These are phyloP conservation scores for Tetanocera ferruginea DNA, from an alignment of 2,888 invertebrate genomes.

Conservation along the genomic window DNA sequence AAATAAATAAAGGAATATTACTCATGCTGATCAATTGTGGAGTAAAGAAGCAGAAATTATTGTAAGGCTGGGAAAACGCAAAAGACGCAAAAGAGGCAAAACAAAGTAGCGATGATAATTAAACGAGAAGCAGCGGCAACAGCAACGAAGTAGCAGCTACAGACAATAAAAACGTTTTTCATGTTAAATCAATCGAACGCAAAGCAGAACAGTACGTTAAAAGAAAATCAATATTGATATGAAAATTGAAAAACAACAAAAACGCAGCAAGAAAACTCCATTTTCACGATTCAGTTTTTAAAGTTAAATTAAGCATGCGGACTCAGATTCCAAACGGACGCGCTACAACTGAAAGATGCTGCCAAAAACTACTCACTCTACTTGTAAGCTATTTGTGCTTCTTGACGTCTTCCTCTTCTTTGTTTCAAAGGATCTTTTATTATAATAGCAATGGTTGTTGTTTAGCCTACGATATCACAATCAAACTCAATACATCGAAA, in stretches of 20 bases:
- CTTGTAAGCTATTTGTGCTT: neutral
- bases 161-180: conserved; percentile 13
- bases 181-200: conserved; percentile 17
- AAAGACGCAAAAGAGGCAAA: neutral
- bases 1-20: neutral
- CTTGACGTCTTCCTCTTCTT: neutral
- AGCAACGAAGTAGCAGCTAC: neutral
- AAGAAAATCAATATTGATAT: neutral
- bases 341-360: neutral
- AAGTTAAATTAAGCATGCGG: conserved; percentile 4
- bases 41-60: neutral
- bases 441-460: neutral
- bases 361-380: neutral
- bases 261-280: neutral
- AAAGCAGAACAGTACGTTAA: neutral
- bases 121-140: neutral
- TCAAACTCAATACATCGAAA: neutral
- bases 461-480: neutral
- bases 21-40: conserved; percentile 9
- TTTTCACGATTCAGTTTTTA: neutral
- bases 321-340: neutral
- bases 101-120: neutral
- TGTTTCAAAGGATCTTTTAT: neutral
- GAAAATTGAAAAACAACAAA: neutral
- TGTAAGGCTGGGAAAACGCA: neutral